Base-by-base conservation (phyloP, 2,113 vertebrate species). In the Clupea harengus region DNA sequence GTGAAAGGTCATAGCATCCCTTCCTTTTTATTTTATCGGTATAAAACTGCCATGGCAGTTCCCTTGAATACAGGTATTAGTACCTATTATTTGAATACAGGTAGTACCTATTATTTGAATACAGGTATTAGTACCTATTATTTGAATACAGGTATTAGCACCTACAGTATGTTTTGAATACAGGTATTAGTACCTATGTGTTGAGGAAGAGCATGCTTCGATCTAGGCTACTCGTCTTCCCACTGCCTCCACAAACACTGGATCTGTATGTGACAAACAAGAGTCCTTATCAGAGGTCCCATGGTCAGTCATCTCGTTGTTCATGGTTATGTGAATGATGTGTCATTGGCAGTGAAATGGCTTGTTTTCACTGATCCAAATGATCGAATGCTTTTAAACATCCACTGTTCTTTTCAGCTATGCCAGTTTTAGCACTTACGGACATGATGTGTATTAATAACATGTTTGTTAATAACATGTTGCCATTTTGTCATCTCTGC, bases 381-480 rank as follows among this genome's bases (percentile, higher is more conserved):
- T 25, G 2, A 32, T 78, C 9, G 17, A 78, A 39, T 78, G 72
- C 28, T 17, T 28, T 32, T 78, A 32, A 32, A 39, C 11, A 32
- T 78, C 28, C 72, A 78, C 28, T 28, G 39, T 44, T 17, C 64
- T 72, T 22, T 4, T 60, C 54, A 3, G 28, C 25, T 0, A 72
- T 32, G 72, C 28, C 10, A 28, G 17, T 78, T 78, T 17, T 15
- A 15, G 72, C 72, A 32, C 72, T 32, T 78, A 32, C 72, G 28
- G 72, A 78, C 64, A 32, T 39, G 67, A 75, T 17, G 28, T 39
- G 6, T 44, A 78, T 39, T 78, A 78, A 78, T 78, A 18, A 32
- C 13, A 78, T 78, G 72, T 78, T 78, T 78, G 25, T 15, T 78
- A 78, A 78, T 78, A 78, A 78, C 25, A 78, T 11, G 72, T 78